Conservation (phyloP, 2,113 vertebrate genomes). For the Stigmatopora nigra region DNA sequence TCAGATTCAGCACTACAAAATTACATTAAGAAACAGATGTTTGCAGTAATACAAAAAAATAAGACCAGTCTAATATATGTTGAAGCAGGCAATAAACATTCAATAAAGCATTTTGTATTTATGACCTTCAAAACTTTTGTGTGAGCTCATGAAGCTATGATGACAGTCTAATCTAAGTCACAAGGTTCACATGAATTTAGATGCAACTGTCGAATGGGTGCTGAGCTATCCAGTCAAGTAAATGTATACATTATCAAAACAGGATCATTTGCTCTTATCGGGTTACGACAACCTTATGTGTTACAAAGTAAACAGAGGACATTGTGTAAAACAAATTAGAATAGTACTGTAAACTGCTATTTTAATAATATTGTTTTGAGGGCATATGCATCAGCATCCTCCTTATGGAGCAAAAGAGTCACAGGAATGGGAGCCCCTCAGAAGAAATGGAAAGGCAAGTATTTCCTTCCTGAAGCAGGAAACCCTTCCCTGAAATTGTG, state of each 20-base stretch:
- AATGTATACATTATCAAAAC: conserved; percentile 56
- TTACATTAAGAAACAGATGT: too few species aligned
- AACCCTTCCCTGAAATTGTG: conserved; percentile 79
- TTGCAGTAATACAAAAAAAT: too few species aligned
- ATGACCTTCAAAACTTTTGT: too few species aligned
- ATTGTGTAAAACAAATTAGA: not conserved
- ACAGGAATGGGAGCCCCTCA: conserved; percentile 50
- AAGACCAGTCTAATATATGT: too few species aligned
- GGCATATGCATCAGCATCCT: not conserved
- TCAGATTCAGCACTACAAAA: too few species aligned
- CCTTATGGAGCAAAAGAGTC: not conserved
- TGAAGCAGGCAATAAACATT: too few species aligned
- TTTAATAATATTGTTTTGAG: not conserved
- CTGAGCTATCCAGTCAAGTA: conserved; percentile 29
- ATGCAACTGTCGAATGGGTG: not conserved
- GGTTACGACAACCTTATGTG: conserved; percentile 24
- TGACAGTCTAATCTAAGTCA: too few species aligned
- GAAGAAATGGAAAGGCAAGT: conserved; percentile 62
- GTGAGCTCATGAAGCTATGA: too few species aligned
- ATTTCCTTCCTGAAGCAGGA: conserved; percentile 79
- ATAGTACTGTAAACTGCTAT: not conserved
- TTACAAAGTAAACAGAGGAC: not conserved
- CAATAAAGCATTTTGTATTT: too few species aligned
- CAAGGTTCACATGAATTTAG: not conserved
- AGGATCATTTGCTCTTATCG: conserved; percentile 34